These are phyloP conservation scores for Stylophora pistillata DNA, from an alignment of 64 coral and sea anemone genomes.

Conservation along the genomic window DNA sequence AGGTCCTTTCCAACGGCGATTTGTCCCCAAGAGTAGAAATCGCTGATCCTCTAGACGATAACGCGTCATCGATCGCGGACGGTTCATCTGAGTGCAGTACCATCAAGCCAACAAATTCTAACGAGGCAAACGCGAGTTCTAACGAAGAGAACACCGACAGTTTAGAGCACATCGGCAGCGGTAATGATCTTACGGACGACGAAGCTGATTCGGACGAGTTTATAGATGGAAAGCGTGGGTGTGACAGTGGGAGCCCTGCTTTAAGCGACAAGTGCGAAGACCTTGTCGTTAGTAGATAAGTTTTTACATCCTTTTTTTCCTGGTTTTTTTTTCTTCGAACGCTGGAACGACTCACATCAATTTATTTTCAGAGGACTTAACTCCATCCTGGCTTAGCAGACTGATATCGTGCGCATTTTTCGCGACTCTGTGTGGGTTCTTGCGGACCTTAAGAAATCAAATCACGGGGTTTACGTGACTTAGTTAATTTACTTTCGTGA, in stretches of 20 bases:
- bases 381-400: background rate
- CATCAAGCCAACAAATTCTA: conserved; percentile 25
- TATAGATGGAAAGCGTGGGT: conserved; percentile 12
- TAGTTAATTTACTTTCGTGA: background rate
- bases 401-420: background rate
- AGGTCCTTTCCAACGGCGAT: conserved; percentile 38
- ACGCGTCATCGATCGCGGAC: background rate
- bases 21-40: background rate
- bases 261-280: conserved; percentile 73
- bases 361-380: background rate
- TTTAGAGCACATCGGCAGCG: conserved; percentile 88
- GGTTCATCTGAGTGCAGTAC: background rate
- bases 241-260: conserved; percentile 24
- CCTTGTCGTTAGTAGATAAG: conserved; percentile 76
- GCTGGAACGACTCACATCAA: background rate
- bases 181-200: conserved; percentile 80
- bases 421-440: background rate
- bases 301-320: background rate
- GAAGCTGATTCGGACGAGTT: conserved; percentile 77
- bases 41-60: background rate
- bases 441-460: no score
- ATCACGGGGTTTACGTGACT: background rate
- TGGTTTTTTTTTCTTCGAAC: background rate
- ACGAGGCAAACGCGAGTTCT: conserved; percentile 49
- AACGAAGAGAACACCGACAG: conserved; percentile 90